phyloP scores from a whole-genome alignment of 37 sponge, comb jelly and placozoan species.

The Beroe forskalii region DNA sequence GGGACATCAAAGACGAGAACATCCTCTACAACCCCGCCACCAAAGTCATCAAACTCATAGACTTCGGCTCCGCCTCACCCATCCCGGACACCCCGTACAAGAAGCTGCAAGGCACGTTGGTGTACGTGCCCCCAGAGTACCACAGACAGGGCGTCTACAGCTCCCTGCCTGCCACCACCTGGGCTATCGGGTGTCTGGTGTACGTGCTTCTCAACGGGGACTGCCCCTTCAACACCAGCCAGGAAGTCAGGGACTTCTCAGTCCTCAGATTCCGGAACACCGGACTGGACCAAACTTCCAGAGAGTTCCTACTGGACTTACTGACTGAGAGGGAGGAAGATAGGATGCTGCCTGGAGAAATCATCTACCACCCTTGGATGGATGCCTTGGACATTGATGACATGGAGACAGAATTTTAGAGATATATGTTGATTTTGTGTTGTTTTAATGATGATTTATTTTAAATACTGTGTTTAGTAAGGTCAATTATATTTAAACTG shows the following conservation, averaged over 20 bases:
- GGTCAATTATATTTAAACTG: no score
- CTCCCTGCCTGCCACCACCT: slow-evolving; percentile 10
- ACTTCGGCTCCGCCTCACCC: slow-evolving; percentile 29
- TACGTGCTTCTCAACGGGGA: slow-evolving; percentile 61
- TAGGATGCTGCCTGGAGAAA: slow-evolving; percentile 14
- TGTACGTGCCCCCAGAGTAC: slow-evolving; percentile 36
- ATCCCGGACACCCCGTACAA: not conserved
- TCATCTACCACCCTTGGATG: slow-evolving; percentile 43
- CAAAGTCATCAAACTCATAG: slow-evolving; percentile 15
- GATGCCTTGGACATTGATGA: not conserved
- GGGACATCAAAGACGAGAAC: slow-evolving; percentile 43
- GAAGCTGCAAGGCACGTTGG: not conserved
- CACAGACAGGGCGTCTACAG: not conserved
- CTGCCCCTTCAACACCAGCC: slow-evolving; percentile 20
- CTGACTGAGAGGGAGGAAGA: not conserved
- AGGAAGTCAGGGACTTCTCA: not conserved
- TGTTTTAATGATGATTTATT: no score
- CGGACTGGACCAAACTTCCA: not conserved
- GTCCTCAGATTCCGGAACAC: slow-evolving; percentile 1
- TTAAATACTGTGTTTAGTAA: no score
- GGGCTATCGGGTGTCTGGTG: slow-evolving; percentile 39
- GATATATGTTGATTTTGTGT: not conserved
- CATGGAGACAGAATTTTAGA: not conserved
- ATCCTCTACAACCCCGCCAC: slow-evolving; percentile 46
- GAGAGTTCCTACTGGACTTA: not conserved